These are phyloP conservation scores for Epizoanthus ramosus DNA, from an alignment of 92 coral and sea anemone species.

Conservation along the genomic window DNA sequence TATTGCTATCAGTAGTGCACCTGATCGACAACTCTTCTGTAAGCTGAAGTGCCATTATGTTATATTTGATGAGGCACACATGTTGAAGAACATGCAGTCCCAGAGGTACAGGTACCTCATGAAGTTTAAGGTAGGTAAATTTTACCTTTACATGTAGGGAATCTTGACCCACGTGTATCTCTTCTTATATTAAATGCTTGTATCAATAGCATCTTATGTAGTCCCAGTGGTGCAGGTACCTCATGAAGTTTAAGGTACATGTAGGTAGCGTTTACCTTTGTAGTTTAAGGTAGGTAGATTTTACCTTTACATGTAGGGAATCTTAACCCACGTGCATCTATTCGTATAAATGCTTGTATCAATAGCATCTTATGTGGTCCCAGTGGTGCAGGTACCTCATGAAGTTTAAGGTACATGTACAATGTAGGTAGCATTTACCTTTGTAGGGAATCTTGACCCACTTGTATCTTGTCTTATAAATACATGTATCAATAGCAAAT, in stretches of 20 bases:
- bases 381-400: constrained; percentile 86
- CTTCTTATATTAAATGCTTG: too few species aligned
- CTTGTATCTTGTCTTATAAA: too few species aligned
- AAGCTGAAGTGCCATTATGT: constrained; percentile 79
- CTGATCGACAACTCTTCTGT: constrained; percentile 75
- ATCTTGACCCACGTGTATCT: too few species aligned
- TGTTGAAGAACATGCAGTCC: constrained; percentile 96
- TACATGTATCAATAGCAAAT: too few species aligned
- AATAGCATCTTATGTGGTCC: constrained; percentile 62
- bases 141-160: too few species aligned
- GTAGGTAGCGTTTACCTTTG: neutral
- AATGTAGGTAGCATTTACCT: neutral
- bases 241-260: constrained; percentile 71
- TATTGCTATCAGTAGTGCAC: constrained; percentile 62
- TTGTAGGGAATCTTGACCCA: neutral
- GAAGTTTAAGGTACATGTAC: constrained; percentile 75
- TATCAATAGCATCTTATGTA: constrained; percentile 52
- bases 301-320: too few species aligned
- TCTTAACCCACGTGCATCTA: too few species aligned
- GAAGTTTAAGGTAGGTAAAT: constrained; percentile 63
- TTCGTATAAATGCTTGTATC: too few species aligned
- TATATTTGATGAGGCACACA: constrained; percentile 91
- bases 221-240: constrained; percentile 85
- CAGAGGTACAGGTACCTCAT: constrained; percentile 87
- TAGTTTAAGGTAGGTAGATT: constrained; percentile 59